Base-by-base conservation (phyloP, 2,797 vertebrate species). In the Erithacus rubecula region DNA sequence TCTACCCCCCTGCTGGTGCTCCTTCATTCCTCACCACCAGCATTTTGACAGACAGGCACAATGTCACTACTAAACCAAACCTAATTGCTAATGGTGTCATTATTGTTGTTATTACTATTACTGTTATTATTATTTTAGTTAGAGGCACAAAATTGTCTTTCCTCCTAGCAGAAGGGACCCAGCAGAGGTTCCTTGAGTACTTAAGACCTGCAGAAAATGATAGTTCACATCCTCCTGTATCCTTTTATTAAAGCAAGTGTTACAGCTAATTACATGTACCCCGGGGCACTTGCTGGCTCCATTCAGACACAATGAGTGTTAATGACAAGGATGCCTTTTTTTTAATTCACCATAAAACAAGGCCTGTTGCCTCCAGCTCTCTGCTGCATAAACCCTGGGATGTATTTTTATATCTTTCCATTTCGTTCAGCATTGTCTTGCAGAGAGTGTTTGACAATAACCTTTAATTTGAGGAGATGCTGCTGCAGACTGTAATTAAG, bases 401-500 rank as follows among this genome's bases (percentile, higher is more conserved):
- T 59, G 49, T 91, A 77, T 85, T 94, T 96, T 96, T 91, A 5
- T 68, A 41, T 67, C 69, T 90, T 89, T 86, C 51, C 14, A 3
- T 77, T 88, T 39, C 37, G 71, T 85, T 85, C 43, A 89, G 34
- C 46, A 37, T 78, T 90, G 79, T 86, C 76, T 86, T 83, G 65
- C 39, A 87, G 58, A 74, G 49, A 51, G 7, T 37, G 32, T 55
- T 92, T 84, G 59, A 84, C 77, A 92, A 65, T 76, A 89, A 77
- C 89, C 89, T 94, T 92, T 95, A 79, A 95, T 94, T 32, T 85
- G 78, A 71, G 52, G 30, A 85, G 63, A 74, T 55, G 49, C 21
- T 87, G 43, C 81, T 80, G 52, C 68, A 80, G 78, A 59, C 75
- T 89, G 56, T 89, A 96, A 94, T 96, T 91, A 87, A 94, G 67